These are phyloP conservation scores for Calosoma granatense DNA, from an alignment of 1,140 invertebrate species.

Conservation along the genomic window DNA sequence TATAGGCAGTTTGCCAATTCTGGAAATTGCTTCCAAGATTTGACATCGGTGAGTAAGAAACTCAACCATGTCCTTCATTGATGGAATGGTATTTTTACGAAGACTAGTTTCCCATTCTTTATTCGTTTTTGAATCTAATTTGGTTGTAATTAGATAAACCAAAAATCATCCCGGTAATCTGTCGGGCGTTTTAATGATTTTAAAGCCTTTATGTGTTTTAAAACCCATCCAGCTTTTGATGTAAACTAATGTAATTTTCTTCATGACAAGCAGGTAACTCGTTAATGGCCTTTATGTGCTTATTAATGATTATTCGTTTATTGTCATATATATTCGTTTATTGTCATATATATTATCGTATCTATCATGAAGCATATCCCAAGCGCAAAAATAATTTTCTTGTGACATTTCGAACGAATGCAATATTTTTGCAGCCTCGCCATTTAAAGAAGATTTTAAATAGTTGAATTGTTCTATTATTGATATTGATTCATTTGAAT, in stretches of 20 bases:
- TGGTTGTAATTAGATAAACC: conserved; percentile 24
- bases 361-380: conserved; percentile 27
- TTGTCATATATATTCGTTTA: too few species aligned
- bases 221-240: conserved; percentile 27
- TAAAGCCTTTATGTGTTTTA: conserved; percentile 27
- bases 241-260: conserved; percentile 20
- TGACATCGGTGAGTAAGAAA: conserved; percentile 23
- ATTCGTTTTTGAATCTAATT: too few species aligned
- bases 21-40: too few species aligned
- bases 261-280: conserved; percentile 19
- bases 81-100: conserved; percentile 17
- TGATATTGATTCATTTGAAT: conserved; percentile 19
- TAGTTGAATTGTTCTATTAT: conserved; percentile 27
- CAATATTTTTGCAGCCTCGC: conserved; percentile 25
- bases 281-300: conserved; percentile 27
- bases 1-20: background rate
- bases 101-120: conserved; percentile 25
- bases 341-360: too few species aligned
- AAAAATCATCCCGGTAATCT: conserved; percentile 28
- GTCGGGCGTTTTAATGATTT: conserved; percentile 22
- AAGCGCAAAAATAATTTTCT: conserved; percentile 29
- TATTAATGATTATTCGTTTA: conserved; percentile 26
- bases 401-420: conserved; percentile 25
- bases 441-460: conserved; percentile 23
- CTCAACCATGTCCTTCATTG: conserved; percentile 19